Percentiles rank a stretch among this genome's conserved stretches.
phyloP scores from a whole-genome alignment of 53 echinoderm and acorn worm genomes.

The Temnopleurus reevesii region DNA sequence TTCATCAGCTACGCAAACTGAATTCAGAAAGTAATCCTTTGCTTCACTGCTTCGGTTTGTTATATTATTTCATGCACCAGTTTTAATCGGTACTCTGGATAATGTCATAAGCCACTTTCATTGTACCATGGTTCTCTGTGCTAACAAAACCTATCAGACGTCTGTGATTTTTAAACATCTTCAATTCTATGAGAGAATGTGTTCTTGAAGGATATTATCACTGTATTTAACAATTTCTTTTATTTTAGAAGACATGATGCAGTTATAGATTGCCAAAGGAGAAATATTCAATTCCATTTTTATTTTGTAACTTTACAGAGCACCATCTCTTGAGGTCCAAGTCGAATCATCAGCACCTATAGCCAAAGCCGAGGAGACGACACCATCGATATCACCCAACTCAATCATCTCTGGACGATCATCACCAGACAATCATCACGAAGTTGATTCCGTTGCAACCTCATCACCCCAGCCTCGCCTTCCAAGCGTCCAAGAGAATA shows the following conservation, averaged over 20 bases:
- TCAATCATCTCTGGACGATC: constrained; percentile 39
- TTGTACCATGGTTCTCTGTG: too few relatives aligned
- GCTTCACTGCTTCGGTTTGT: neutral
- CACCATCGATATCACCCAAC: constrained; percentile 50
- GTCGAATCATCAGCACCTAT: neutral
- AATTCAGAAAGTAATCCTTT: neutral
- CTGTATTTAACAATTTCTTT: too few relatives aligned
- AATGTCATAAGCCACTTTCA: too few relatives aligned
- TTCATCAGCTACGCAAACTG: neutral
- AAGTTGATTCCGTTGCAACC: neutral
- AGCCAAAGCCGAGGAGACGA: constrained; percentile 33
- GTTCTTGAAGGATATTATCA: neutral
- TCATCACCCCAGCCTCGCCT: constrained; percentile 38
- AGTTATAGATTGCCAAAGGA: neutral
- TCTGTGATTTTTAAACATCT: neutral
- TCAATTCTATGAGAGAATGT: neutral
- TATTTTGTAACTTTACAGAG: constrained; percentile 14
- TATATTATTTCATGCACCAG: neutral
- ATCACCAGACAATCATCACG: constrained; percentile 32
- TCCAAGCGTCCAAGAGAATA: constrained; percentile 34
- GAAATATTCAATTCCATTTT: neutral
- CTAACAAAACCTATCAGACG: too few relatives aligned
- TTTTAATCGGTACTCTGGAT: too few relatives aligned
- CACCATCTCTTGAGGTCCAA: constrained; percentile 18
- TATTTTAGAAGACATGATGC: neutral